Evolutionary conservation across 2,113 vertebrate species (phyloP).

Genomic region (Aldabrachelys gigantea): DNA sequence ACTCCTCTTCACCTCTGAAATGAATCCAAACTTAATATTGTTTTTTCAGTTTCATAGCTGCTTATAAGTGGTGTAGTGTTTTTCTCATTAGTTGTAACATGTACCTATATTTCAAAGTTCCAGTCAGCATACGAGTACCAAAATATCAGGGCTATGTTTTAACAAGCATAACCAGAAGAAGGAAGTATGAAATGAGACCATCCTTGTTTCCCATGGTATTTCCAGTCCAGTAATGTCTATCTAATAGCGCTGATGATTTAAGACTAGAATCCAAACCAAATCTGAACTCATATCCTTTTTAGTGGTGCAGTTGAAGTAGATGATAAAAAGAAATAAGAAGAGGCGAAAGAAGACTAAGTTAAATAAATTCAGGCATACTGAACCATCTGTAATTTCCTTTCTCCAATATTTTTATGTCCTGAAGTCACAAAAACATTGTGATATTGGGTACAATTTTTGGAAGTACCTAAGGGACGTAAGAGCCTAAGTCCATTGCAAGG

Average conservation of each 20-base stretch:
- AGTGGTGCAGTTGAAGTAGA: neutral
- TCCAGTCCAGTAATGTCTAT: neutral
- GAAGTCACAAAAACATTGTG: neutral
- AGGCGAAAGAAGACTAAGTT: neutral
- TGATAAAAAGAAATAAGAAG: neutral
- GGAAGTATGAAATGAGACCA: neutral
- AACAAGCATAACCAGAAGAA: neutral
- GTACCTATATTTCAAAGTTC: neutral
- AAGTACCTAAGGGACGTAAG: neutral
- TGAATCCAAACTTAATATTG: neutral
- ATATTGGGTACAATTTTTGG: neutral
- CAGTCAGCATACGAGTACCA: neutral
- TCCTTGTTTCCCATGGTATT: neutral
- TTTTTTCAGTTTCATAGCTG: neutral
- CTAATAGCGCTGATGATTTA: neutral
- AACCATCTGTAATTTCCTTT: neutral
- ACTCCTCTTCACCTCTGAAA: neutral
- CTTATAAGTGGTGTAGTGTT: neutral
- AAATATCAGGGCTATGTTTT: neutral
- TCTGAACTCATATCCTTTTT: neutral
- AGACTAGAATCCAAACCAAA: neutral
- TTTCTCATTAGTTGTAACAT: neutral
- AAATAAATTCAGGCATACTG: no score
- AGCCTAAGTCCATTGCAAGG: neutral
- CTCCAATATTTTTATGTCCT: neutral